Conservation (phyloP, 2,113 vertebrate species). For the Chlamydotis undulata region DNA sequence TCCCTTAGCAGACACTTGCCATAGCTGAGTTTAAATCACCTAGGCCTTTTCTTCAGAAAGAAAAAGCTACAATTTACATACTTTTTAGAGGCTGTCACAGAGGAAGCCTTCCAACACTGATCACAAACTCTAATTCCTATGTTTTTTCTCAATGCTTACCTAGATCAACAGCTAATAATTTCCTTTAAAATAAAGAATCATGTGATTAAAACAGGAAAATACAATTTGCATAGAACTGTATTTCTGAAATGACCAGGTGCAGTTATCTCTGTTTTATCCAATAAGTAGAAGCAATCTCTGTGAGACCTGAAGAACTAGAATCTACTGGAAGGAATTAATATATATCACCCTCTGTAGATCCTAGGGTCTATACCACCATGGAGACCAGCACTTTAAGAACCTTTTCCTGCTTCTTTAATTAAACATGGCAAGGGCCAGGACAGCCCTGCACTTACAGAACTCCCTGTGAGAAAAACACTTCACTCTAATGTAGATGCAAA, state of each 20-base stretch:
- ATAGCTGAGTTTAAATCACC: not conserved
- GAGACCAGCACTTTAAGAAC: not conserved
- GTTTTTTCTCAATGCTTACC: not conserved
- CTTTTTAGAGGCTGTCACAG: not conserved
- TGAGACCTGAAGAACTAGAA: not conserved
- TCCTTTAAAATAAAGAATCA: not conserved
- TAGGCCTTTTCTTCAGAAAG: not conserved
- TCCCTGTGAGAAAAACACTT: not conserved
- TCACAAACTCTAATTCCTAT: not conserved
- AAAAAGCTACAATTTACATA: not conserved
- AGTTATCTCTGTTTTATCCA: not conserved
- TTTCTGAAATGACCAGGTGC: not conserved
- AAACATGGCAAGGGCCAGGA: not conserved
- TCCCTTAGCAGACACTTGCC: not conserved
- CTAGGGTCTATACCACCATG: not conserved
- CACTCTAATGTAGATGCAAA: not conserved
- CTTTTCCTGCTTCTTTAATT: not conserved
- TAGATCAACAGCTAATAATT: not conserved
- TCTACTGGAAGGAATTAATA: not conserved
- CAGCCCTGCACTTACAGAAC: not conserved
- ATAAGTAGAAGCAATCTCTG: not conserved
- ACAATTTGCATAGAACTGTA: not conserved
- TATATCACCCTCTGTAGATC: not conserved
- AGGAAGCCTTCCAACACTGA: not conserved
- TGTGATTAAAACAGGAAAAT: not conserved